Base-by-base conservation (phyloP, 2,888 invertebrate species). In the Lycaena phlaeas region DNA sequence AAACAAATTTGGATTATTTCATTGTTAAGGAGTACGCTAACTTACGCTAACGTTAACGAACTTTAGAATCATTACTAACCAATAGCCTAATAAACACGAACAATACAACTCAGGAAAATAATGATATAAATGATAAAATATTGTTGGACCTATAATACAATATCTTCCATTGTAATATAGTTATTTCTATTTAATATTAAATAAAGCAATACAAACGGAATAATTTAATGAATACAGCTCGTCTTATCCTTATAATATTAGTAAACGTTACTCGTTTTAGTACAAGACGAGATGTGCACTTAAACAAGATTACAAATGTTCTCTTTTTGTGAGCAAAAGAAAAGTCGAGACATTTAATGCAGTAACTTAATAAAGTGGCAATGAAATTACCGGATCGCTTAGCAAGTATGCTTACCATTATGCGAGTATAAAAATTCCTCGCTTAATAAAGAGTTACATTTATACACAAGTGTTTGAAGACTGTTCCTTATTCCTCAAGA, bases 341-440 rank as follows among this genome's bases (percentile, higher is more conserved):
- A 59, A 48, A 47, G 41, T 51, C 48, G 50, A 46, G 46, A 45
- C 54, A 54, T 61, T 64, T 68, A 61, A 64, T 62, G 61, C 52
- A 42, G 59, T 46, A 49, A 53, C 46, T 60, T 61, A 68, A 74
- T 72, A 68, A 70, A 69, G 59, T 62, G 56, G 57, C 59, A 61
- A 68, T 58, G 64, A 61, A 69, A 68, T 68, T 62, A 65, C 64
- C 61, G 50, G 63, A 63, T 61, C 68, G 65, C 62, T 69, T 68
- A 67, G 62, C 56, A 61, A 53, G 61, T 61, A 68, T 68, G 68
- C 67, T 68, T 64, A 66, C 68, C 67, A 69, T 70, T 68, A 70
- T 51, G 53, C 41, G 61, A 56, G 57, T 65, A 66, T 73, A 68
- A 75, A 74, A 72, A 60, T 61, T 68, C 69, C 54, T 62, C 62